Evolutionary conservation across 2,797 vertebrate genomes (phyloP).

Genomic region (Calcarius lapponicus): DNA sequence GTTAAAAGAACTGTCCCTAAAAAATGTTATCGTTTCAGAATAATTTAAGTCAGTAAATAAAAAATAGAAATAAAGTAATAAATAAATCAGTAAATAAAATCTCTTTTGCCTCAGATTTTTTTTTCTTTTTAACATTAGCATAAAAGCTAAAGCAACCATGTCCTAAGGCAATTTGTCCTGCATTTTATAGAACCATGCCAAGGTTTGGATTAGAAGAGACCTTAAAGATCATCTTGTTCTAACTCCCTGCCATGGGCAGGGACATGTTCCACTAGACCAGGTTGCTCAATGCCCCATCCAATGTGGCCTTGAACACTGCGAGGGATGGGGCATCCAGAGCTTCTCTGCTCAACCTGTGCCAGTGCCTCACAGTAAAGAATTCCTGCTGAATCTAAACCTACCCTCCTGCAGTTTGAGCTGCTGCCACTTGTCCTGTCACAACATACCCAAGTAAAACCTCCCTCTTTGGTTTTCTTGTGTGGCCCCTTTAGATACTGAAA

Average conservation of each 20-base stretch:
- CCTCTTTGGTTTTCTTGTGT: neutral
- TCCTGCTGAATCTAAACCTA: neutral
- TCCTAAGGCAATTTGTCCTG: neutral
- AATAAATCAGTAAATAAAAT: neutral
- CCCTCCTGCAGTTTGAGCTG: neutral
- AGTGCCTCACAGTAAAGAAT: neutral
- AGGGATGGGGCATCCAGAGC: neutral
- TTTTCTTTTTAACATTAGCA: neutral
- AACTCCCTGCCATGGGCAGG: neutral
- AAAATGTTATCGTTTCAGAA: neutral
- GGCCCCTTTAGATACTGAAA: neutral
- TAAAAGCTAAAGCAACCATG: neutral
- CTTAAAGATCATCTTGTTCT: neutral
- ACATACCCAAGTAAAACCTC: neutral
- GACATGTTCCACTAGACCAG: neutral
- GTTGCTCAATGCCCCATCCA: neutral
- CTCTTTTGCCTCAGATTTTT: neutral
- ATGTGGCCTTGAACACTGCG: fast-evolving
- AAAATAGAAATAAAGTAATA: neutral
- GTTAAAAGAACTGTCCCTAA: neutral
- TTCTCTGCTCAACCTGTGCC: neutral
- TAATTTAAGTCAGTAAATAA: neutral
- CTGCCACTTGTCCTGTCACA: neutral
- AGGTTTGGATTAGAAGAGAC: neutral
- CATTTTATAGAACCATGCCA: neutral